Conservation (phyloP, 2,113 vertebrate species). For the Lepus americanus region DNA sequence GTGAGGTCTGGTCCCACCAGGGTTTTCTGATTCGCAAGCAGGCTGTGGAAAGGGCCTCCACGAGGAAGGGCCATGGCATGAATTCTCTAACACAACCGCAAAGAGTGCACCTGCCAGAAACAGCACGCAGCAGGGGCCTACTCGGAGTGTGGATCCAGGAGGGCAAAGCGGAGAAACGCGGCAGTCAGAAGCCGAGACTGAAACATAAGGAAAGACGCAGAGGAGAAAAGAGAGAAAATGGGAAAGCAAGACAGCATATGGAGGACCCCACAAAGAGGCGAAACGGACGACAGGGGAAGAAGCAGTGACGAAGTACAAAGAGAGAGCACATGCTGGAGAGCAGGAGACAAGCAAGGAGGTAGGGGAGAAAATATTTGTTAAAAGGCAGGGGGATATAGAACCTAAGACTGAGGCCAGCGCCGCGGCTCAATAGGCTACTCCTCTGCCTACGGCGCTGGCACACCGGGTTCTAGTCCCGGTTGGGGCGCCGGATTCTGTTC, state of each 20-base stretch:
- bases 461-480: no score
- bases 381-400: not conserved
- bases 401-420: not conserved
- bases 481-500: no score
- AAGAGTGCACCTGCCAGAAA: constrained; percentile 88
- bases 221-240: not conserved
- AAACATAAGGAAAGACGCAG: not conserved
- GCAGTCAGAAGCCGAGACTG: no score
- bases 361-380: not conserved
- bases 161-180: constrained; percentile 77
- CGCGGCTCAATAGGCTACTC: no score
- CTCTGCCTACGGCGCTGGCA: no score
- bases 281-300: not conserved
- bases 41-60: not conserved
- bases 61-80: constrained; percentile 79
- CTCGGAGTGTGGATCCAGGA: constrained; percentile 91
- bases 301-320: not conserved
- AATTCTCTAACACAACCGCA: constrained; percentile 91
- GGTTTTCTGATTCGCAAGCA: not conserved
- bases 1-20: constrained; percentile 53
- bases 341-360: not conserved
- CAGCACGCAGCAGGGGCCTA: constrained; percentile 90
- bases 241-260: not conserved
- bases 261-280: no score
- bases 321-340: not conserved